A percentile compares a stretch with the other conserved stretches of the same genome.
Evolutionary conservation across 2,888 invertebrate genomes (phyloP).

Genomic region (Anarsia innoxiella): DNA sequence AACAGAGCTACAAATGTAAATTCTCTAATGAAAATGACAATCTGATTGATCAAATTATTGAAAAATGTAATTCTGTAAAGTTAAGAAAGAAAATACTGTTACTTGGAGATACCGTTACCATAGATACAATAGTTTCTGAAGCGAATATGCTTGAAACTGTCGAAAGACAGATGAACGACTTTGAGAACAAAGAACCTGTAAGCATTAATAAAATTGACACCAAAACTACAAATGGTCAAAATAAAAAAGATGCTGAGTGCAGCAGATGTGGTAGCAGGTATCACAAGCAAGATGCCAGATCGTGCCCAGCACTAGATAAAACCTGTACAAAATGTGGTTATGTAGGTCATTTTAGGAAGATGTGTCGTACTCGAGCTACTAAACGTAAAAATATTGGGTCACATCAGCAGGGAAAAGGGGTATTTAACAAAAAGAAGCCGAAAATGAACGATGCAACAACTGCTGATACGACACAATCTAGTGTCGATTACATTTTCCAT

Average conservation of each 20-base stretch:
- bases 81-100: constrained; percentile 18
- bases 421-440: too few species aligned
- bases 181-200: not conserved
- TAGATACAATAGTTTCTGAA: constrained; percentile 18
- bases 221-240: not conserved
- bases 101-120: constrained; percentile 15
- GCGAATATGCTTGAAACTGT: constrained; percentile 22
- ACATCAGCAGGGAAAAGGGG: not conserved
- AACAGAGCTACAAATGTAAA: constrained; percentile 15
- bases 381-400: constrained; percentile 8
- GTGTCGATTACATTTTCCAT: constrained; percentile 18
- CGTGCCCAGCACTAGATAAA: constrained; percentile 10
- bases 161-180: constrained; percentile 8
- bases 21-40: constrained; percentile 11
- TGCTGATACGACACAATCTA: too few species aligned
- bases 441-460: too few species aligned
- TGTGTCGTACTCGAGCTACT: constrained; percentile 11
- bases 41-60: constrained; percentile 17
- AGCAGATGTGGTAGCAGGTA: constrained; percentile 1
- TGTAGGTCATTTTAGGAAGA: constrained; percentile 14
- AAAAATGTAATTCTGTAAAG: constrained; percentile 14
- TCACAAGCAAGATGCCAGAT: not conserved
- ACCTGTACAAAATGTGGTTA: constrained; percentile 14
- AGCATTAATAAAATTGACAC: not conserved
- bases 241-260: not conserved